phyloP scores from a whole-genome alignment of 2,888 invertebrate genomes.

The Platycheirus rosarum region DNA sequence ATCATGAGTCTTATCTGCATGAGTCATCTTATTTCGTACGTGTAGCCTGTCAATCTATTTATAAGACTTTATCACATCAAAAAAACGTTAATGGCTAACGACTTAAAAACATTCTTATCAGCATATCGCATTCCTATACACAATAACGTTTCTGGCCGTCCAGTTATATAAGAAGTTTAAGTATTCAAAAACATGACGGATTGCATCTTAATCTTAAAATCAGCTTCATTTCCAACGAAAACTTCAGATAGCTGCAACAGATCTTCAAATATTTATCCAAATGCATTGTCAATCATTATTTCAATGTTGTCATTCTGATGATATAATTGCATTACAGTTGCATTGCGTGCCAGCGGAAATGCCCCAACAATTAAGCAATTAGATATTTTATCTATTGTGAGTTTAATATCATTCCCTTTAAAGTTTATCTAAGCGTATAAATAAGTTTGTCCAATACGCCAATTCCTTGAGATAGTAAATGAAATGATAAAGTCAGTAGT shows the following conservation, averaged over 20 bases:
- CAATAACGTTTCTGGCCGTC: too few relatives aligned
- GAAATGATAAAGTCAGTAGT: constrained; percentile 1
- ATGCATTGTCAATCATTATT: not conserved
- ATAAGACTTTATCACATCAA: too few relatives aligned
- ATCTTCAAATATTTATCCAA: not conserved
- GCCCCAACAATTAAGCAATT: constrained; percentile 6
- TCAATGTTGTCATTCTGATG: not conserved
- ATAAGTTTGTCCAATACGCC: not conserved
- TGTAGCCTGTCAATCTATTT: too few relatives aligned
- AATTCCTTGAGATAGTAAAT: not conserved
- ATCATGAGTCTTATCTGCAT: too few relatives aligned
- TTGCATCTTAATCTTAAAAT: too few relatives aligned
- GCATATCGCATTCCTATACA: too few relatives aligned
- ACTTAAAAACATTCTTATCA: too few relatives aligned
- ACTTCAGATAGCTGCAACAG: not conserved
- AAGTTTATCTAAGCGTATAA: not conserved
- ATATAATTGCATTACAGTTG: not conserved
- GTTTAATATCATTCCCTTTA: not conserved
- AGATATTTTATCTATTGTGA: not conserved
- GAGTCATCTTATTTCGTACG: too few relatives aligned
- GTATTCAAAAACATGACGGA: too few relatives aligned
- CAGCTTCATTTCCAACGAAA: not conserved
- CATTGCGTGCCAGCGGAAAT: not conserved
- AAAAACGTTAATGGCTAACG: too few relatives aligned
- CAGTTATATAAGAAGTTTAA: too few relatives aligned